A percentile compares a stretch with the other conserved stretches of the same genome.
Evolutionary conservation across 2,888 invertebrate species (phyloP).

Genomic region (Trachelus iudaicus): DNA sequence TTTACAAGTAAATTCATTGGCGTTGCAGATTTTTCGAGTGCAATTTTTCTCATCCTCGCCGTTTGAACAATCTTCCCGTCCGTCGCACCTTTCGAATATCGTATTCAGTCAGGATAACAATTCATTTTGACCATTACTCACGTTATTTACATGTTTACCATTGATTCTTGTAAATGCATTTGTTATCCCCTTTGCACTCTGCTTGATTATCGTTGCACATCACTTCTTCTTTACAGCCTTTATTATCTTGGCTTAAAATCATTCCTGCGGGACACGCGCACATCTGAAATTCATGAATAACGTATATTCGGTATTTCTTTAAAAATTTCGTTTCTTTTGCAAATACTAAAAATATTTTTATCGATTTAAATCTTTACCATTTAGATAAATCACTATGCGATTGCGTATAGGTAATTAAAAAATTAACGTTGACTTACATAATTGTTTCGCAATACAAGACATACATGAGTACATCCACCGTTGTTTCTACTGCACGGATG

Average conservation of each 20-base stretch:
- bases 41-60: conserved; percentile 71
- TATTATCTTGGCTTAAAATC: conserved; percentile 67
- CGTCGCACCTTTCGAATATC: conserved; percentile 66
- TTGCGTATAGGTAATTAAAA: neutral
- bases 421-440: neutral
- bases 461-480: conserved; percentile 80
- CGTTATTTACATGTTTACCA: conserved; percentile 31
- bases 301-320: neutral
- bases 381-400: neutral
- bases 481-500: conserved; percentile 73
- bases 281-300: conserved; percentile 34
- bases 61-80: conserved; percentile 67
- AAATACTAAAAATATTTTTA: conserved; percentile 14
- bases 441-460: conserved; percentile 67
- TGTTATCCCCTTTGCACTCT: conserved; percentile 66
- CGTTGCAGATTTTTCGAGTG: conserved; percentile 65
- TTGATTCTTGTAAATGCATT: conserved; percentile 61
- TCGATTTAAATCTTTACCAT: neutral
- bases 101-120: neutral
- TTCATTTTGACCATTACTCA: neutral
- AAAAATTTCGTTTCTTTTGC: neutral
- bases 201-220: conserved; percentile 62
- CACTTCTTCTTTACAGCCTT: conserved; percentile 69
- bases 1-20: conserved; percentile 68
- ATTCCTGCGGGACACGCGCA: conserved; percentile 78